Evolutionary conservation across 1,140 invertebrate genomes (phyloP).

Genomic region (Meloidogyne floridensis): DNA sequence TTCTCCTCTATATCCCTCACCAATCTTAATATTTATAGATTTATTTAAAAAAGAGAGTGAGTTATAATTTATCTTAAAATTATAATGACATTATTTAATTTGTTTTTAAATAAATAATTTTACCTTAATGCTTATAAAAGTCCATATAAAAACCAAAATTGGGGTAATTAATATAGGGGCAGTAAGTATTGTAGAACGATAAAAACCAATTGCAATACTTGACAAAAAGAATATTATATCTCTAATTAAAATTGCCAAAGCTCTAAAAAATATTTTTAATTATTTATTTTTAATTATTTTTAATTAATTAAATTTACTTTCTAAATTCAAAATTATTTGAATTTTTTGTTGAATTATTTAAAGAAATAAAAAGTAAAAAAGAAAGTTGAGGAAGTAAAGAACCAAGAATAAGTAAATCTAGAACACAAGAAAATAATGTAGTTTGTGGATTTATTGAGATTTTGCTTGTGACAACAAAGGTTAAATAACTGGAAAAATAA

Average conservation of each 20-base stretch:
- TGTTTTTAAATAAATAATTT: not conserved
- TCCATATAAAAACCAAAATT: constrained; percentile 29
- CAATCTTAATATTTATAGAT: too few relatives aligned
- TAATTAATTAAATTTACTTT: not conserved
- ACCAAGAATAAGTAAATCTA: constrained; percentile 21
- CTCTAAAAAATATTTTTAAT: not conserved
- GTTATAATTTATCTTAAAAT: too few relatives aligned
- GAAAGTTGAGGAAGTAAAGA: not conserved
- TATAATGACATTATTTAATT: too few relatives aligned
- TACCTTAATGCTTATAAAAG: constrained; percentile 29
- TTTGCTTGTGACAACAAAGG: constrained; percentile 1
- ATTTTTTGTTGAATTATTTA: constrained; percentile 14
- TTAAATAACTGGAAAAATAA: constrained; percentile 26
- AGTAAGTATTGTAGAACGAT: constrained; percentile 8
- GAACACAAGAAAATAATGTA: constrained; percentile 12
- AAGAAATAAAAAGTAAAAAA: constrained; percentile 17
- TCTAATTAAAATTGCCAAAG: constrained; percentile 22
- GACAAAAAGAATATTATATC: constrained; percentile 21
- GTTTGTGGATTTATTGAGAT: not conserved
- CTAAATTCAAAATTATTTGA: not conserved
- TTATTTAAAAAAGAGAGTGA: too few relatives aligned
- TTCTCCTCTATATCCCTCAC: too few relatives aligned
- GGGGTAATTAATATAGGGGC: constrained; percentile 22
- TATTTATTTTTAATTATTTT: too few relatives aligned
- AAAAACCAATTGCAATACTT: constrained; percentile 18